Evolutionary conservation across 2,113 vertebrate species (phyloP).

Genomic region (Aspidoscelis tigris): DNA sequence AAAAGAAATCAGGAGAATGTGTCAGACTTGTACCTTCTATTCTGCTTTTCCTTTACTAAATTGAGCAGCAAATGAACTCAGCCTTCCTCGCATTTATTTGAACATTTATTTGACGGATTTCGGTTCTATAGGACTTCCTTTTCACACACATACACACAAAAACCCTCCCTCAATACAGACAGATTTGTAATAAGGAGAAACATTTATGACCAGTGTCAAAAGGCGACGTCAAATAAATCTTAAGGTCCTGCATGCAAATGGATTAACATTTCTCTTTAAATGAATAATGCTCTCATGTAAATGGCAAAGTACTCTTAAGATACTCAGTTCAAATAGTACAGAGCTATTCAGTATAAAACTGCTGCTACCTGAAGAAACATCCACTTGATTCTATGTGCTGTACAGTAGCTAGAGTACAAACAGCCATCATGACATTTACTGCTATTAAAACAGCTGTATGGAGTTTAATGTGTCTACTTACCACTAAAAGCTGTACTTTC

Average conservation of each 20-base stretch:
- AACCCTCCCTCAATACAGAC: not conserved
- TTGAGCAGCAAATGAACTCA: not conserved
- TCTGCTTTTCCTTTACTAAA: not conserved
- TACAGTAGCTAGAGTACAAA: not conserved
- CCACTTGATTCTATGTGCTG: no score
- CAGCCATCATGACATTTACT: not conserved
- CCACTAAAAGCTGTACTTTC: slow-evolving; percentile 89
- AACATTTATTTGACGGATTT: not conserved
- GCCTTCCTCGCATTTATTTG: not conserved
- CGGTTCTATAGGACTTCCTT: not conserved
- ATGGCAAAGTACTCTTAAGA: not conserved
- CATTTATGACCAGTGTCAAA: accelerated
- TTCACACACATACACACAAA: no score
- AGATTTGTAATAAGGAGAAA: not conserved
- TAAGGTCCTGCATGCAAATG: not conserved
- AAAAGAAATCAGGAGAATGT: not conserved
- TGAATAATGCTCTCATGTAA: not conserved
- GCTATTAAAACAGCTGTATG: not conserved
- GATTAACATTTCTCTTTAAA: not conserved
- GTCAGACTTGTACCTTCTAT: not conserved
- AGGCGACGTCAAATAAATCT: accelerated
- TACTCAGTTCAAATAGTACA: not conserved
- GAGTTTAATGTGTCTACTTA: slow-evolving; percentile 67
- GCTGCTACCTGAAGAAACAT: not conserved
- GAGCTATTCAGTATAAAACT: not conserved